phyloP scores from a whole-genome alignment of 2,797 vertebrate genomes.

The Buphagus erythrorhynchus region DNA sequence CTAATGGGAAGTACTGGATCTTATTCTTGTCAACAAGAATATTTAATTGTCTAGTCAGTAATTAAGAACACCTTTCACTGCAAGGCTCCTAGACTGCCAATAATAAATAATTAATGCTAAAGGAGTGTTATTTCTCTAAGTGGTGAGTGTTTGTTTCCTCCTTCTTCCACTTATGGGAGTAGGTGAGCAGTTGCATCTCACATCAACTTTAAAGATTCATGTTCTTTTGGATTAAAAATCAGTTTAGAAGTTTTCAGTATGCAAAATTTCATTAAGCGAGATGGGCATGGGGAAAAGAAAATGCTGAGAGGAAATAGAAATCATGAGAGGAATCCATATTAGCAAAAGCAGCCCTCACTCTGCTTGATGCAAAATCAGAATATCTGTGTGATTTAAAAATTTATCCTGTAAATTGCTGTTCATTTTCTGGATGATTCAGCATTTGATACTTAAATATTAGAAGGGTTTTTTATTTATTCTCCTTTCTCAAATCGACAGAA shows the following conservation, averaged over 20 bases:
- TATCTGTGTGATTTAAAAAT: background rate
- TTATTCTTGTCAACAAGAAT: background rate
- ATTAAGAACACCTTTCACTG: background rate
- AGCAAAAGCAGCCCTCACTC: background rate
- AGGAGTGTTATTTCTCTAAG: conserved; percentile 3
- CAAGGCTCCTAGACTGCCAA: background rate
- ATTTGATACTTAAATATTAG: background rate
- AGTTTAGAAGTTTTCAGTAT: background rate
- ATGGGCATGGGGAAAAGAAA: background rate
- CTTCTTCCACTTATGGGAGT: background rate
- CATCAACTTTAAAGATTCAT: background rate
- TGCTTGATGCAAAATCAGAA: background rate
- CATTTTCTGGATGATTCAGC: background rate
- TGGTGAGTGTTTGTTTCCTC: background rate
- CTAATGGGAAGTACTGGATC: background rate
- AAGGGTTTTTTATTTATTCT: background rate
- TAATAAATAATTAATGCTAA: conserved; percentile 33
- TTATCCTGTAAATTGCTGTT: background rate
- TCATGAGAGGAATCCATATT: background rate
- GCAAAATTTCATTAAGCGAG: background rate
- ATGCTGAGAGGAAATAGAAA: background rate
- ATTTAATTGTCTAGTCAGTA: background rate
- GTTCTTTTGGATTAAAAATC: background rate
- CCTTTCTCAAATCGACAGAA: background rate
- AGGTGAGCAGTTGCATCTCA: background rate